Evolutionary conservation across 2,113 vertebrate genomes (phyloP).

Genomic region (Podarcis cretensis): DNA sequence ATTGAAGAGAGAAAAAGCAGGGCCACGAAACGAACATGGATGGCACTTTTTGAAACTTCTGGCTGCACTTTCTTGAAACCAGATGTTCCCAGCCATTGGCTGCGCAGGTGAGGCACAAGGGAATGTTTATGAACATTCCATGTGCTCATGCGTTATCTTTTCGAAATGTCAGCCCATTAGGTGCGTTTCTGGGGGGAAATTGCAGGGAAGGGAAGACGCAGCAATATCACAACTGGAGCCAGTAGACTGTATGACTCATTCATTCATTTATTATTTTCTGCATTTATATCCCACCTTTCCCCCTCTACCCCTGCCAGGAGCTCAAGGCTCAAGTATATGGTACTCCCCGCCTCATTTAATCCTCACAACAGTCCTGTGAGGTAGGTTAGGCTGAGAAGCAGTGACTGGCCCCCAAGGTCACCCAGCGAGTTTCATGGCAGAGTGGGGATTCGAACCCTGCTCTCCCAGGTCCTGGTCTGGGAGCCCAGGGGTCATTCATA

Average conservation of each 20-base stretch:
- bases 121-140: background rate
- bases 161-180: background rate
- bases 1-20: background rate
- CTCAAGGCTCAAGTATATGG: too few species aligned
- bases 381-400: too few species aligned
- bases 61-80: background rate
- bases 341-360: background rate
- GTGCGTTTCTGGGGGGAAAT: background rate
- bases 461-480: too few species aligned
- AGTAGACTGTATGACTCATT: background rate
- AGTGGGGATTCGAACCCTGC: too few species aligned
- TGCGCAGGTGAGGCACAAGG: background rate
- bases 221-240: background rate
- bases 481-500: too few species aligned
- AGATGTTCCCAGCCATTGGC: background rate
- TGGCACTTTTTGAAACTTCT: background rate
- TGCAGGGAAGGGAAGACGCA: background rate
- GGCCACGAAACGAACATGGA: background rate
- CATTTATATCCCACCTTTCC: background rate
- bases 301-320: too few species aligned
- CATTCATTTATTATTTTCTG: background rate
- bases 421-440: too few species aligned
- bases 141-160: background rate
- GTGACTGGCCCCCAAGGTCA: too few species aligned
- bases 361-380: too few species aligned